Evolutionary conservation across 1,140 invertebrate species (phyloP).

Genomic region (Aphis craccivora): DNA sequence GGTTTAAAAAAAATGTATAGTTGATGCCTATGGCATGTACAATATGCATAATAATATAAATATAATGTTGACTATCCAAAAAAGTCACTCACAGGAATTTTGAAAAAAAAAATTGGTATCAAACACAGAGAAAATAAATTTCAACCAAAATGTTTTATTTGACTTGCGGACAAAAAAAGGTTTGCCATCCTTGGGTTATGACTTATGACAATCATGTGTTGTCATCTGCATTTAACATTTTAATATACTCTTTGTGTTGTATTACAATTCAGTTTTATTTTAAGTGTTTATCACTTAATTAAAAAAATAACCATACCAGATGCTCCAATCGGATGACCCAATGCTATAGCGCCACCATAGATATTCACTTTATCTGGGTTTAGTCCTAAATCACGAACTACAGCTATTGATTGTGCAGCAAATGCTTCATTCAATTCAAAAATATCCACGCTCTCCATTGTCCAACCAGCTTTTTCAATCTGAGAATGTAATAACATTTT

Average conservation of each 20-base stretch:
- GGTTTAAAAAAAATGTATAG: background rate
- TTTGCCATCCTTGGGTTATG: background rate
- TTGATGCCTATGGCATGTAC: no score
- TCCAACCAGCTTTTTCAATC: slow-evolving; percentile 82
- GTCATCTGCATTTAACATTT: background rate
- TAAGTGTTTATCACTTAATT: background rate
- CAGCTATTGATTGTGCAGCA: slow-evolving; percentile 77
- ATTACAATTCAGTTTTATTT: background rate
- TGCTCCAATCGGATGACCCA: slow-evolving; percentile 91
- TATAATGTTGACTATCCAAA: no score
- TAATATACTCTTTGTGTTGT: background rate
- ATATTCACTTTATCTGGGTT: slow-evolving; percentile 80
- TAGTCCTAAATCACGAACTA: slow-evolving; percentile 72
- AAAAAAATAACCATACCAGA: slow-evolving; percentile 67
- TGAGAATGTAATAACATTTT: slow-evolving; percentile 64
- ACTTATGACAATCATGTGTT: background rate
- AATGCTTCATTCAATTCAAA: slow-evolving; percentile 91
- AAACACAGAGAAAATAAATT: no score
- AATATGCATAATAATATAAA: background rate
- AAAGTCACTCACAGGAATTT: no score
- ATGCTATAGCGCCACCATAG: slow-evolving; percentile 84
- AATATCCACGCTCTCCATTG: slow-evolving; percentile 82
- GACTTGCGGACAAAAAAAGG: no score
- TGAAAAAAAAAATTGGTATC: no score
- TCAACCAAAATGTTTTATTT: no score